Conservation (phyloP, 2,113 vertebrate species). For the Myodes glareolus region DNA sequence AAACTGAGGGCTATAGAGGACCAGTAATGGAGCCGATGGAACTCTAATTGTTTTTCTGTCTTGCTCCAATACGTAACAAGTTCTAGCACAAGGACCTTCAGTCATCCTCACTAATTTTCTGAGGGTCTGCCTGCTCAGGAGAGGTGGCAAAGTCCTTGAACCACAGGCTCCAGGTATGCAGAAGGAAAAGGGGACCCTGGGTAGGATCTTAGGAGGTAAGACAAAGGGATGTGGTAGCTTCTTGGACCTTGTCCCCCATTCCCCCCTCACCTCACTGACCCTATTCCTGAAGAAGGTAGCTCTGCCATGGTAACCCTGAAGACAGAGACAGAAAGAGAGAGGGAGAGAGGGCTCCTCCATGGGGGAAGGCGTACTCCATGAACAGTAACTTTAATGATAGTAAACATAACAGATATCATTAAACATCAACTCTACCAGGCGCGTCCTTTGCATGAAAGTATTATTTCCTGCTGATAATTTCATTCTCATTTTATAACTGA, state of each 20-base stretch:
- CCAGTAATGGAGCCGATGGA: not conserved
- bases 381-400: constrained; percentile 7
- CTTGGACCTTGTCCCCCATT: not conserved
- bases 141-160: not conserved
- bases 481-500: not conserved
- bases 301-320: not conserved
- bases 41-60: not conserved
- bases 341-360: not conserved
- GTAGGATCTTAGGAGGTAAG: not conserved
- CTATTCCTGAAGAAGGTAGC: not conserved
- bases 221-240: not conserved
- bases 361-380: not conserved
- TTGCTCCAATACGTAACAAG: not conserved
- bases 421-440: not conserved
- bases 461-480: not conserved
- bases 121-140: not conserved
- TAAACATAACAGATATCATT: not conserved
- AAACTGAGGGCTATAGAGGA: not conserved
- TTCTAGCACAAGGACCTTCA: not conserved
- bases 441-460: not conserved
- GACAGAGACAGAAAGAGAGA: not conserved
- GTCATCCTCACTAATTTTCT: not conserved
- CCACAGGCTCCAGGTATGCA: not conserved
- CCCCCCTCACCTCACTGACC: not conserved
- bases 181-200: not conserved